A percentile compares a stretch with the other conserved stretches of the same genome.
Conservation (phyloP, 1,140 invertebrate species). For the Drosophila miranda region DNA sequence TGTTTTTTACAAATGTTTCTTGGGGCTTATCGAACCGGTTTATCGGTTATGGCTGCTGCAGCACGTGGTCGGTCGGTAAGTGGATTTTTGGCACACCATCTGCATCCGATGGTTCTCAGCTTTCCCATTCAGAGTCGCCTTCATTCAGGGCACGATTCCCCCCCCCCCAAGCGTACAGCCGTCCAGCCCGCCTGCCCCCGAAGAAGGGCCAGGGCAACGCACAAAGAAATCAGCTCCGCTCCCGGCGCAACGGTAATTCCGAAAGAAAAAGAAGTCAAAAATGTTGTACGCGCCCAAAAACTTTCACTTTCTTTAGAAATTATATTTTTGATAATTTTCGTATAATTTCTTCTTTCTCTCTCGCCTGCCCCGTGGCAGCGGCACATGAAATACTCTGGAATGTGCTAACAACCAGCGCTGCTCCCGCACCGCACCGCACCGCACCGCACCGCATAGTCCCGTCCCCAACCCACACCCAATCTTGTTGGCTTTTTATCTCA, state of each 20-base stretch:
- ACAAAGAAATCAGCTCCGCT: constrained; percentile 19
- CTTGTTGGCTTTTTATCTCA: constrained; percentile 28
- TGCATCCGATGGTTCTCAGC: constrained; percentile 25
- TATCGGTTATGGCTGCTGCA: constrained; percentile 17
- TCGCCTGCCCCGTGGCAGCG: not conserved
- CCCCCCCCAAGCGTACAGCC: no score
- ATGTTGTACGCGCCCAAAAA: constrained; percentile 31
- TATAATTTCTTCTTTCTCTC: constrained; percentile 35
- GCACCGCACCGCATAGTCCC: constrained; percentile 5
- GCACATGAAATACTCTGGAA: constrained; percentile 44
- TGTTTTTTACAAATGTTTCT: not conserved
- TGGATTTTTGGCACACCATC: constrained; percentile 49
- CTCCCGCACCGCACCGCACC: constrained; percentile 21
- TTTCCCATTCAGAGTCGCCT: constrained; percentile 30
- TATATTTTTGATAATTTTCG: constrained; percentile 51
- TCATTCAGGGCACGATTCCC: constrained; percentile 22
- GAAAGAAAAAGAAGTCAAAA: constrained; percentile 7
- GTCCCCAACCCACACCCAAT: constrained; percentile 24
- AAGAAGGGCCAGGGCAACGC: no score
- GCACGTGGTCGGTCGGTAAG: constrained; percentile 31
- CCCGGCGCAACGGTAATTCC: constrained; percentile 15
- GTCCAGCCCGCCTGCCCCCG: no score
- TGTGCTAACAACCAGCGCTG: constrained; percentile 73
- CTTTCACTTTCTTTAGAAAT: constrained; percentile 79
- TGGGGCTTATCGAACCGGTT: constrained; percentile 22